Evolutionary conservation across 2,113 vertebrate species (phyloP), one percentile per base, ranked within the genome.

Genomic region (Progne subis): DNA sequence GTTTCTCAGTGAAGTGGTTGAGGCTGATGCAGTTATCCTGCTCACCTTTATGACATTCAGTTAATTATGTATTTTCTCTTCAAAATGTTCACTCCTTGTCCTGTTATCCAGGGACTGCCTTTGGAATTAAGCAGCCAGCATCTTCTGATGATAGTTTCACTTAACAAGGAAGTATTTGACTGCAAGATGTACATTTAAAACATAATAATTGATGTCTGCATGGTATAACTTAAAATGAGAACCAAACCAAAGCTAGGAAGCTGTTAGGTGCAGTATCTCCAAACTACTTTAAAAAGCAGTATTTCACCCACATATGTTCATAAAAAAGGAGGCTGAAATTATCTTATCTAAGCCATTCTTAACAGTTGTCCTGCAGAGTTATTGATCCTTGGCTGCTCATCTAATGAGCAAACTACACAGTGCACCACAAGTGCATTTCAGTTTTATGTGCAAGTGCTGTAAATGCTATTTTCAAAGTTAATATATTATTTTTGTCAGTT

Each of bases 381-480:
- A 96, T 90, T 86, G 93, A 96, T 95, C 90, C 76, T 91, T 81
- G 92, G 77, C 90, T 92, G 88, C 77, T 96, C 72, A 57, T 96
- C 71, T 92, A 92, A 95, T 82, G 90, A 96, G 69, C 69, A 71
- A 92, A 95, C 93, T 95, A 86, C 93, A 86, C 90, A 90, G 82
- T 60, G 88, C 82, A 92, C 88, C 93, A 88, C 60, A 86, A 96
- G 65, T 78, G 88, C 85, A 70, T 96, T 97, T 96, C 68, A 94
- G 88, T 94, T 96, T 97, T 93, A 96, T 88, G 72, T 90, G 69
- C 75, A 83, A 95, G 88, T 90, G 64, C 88, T 83, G 68, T 82
- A 96, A 93, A 92, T 61, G 86, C 34, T 93, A 6, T 93, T 95
- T 96, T 91, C 53, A 86, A 96, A 96, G 92, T 95, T 93, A 95